Base-by-base conservation (phyloP, 1,140 invertebrate species). In the Aplysia californica region DNA sequence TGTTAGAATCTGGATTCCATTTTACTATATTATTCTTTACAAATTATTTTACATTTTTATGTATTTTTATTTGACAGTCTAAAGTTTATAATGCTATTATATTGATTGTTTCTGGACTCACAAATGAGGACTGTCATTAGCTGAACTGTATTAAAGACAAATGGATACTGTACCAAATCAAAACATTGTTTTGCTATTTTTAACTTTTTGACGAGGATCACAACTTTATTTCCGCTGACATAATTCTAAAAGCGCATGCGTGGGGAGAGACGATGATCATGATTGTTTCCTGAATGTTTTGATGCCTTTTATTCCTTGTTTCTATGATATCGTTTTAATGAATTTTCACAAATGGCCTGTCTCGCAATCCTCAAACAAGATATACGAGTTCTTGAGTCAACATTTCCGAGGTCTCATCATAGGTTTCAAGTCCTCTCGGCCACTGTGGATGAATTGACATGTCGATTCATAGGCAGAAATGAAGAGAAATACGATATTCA, bases 401-500 rank as follows among this genome's bases (percentile, higher is more conserved):
- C 96, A 86, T 99, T 99, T 92, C 94, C 96, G 70, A 97, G 96
- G 92, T 94, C 93, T 89, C 97, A 99, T 93, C 96, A 98, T 91
- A 93, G 96, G 88, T 99, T 99, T 94, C 86, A 85, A 79, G 87
- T 91, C 70, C 93, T 97, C 90, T 95, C 96, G 87, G 97, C 97
- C 84, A 97, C 96, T 93, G 96, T 99, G 84, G 97, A 99, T 91
- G 98, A 99, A 92, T 92, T 99, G 84, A 95, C 95, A 86, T 99
- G 97, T 93, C 94, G 95, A 90, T 99, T 99, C 92, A 94, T 99
- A 91, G 95, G 95, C 88, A 95, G 93, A 91, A 96, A 94, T 92
- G 96, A 96, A 85, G 96, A 97, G 91, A 95, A 96, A 92, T 97
- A 97, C 89, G 95, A 96, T 90, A 98, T 99, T 87, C 96, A 97